These are phyloP conservation scores for Tringa solitaria DNA, from an alignment of 2,113 vertebrate genomes.

Conservation along the genomic window DNA sequence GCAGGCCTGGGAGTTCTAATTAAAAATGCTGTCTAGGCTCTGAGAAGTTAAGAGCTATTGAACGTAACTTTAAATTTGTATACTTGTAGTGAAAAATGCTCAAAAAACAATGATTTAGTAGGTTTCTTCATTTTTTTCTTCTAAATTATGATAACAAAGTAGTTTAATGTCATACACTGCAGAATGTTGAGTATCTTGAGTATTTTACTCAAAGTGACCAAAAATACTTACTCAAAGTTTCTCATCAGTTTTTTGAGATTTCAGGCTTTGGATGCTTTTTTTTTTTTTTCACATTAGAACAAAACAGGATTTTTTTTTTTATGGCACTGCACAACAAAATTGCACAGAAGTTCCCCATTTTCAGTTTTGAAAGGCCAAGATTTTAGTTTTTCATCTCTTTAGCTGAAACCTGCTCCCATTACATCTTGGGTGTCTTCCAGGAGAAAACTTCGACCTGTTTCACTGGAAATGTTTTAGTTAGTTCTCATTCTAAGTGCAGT, in stretches of 20 bases:
- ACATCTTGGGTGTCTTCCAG: not conserved
- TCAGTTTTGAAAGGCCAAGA: not conserved
- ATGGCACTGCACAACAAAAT: not conserved
- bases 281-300: not conserved
- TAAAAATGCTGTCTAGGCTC: not conserved
- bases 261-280: not conserved
- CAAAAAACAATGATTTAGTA: not conserved
- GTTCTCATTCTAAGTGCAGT: not conserved
- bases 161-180: not conserved
- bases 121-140: not conserved
- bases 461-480: not conserved
- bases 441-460: not conserved
- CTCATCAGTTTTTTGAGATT: not conserved
- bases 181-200: not conserved
- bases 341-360: not conserved
- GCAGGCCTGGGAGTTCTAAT: not conserved
- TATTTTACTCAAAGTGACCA: not conserved
- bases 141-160: not conserved
- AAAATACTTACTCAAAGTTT: not conserved
- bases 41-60: not conserved
- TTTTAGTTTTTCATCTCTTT: not conserved
- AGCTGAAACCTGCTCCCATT: not conserved
- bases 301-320: not conserved
- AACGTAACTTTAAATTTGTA: not conserved
- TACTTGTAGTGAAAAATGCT: not conserved